phyloP scores from a whole-genome alignment of 2,797 vertebrate genomes.

The Lerista edwardsae region DNA sequence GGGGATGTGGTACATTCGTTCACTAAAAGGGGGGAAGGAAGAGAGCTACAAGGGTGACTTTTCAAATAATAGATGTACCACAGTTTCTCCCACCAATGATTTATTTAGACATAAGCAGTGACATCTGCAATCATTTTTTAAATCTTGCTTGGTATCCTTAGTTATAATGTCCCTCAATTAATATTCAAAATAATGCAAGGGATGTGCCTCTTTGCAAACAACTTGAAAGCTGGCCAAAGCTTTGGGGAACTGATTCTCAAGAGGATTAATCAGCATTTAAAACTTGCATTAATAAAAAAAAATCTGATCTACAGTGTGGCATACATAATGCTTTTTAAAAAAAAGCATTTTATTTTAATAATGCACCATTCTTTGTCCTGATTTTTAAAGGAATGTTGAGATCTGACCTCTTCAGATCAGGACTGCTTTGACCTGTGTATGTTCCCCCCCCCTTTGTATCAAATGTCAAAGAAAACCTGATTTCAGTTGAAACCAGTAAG shows the following conservation, averaged over 20 bases:
- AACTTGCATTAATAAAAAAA: constrained; percentile 92
- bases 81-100: constrained; percentile 55
- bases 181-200: constrained; percentile 84
- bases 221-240: constrained; percentile 82
- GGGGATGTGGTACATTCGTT: constrained; percentile 28
- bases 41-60: constrained; percentile 36
- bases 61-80: constrained; percentile 57
- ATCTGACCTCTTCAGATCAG: constrained; percentile 75
- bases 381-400: constrained; percentile 79
- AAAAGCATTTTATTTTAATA: constrained; percentile 80
- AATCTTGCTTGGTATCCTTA: constrained; percentile 81
- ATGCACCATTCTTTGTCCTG: constrained; percentile 72
- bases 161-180: constrained; percentile 83
- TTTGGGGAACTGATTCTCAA: constrained; percentile 85
- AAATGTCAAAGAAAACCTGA: constrained; percentile 59
- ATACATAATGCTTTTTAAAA: constrained; percentile 78
- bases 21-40: accelerated
- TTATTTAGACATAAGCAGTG: constrained; percentile 82
- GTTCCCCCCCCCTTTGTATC: constrained; percentile 58
- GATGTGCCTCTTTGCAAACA: constrained; percentile 79
- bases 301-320: constrained; percentile 81
- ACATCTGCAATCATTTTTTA: constrained; percentile 81
- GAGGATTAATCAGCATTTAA: constrained; percentile 90
- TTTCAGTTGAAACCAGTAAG: constrained; percentile 52
- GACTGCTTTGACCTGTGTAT: constrained; percentile 63